These are phyloP conservation scores for Abrostola triplasia DNA, from an alignment of 2,888 invertebrate species.

Conservation along the genomic window DNA sequence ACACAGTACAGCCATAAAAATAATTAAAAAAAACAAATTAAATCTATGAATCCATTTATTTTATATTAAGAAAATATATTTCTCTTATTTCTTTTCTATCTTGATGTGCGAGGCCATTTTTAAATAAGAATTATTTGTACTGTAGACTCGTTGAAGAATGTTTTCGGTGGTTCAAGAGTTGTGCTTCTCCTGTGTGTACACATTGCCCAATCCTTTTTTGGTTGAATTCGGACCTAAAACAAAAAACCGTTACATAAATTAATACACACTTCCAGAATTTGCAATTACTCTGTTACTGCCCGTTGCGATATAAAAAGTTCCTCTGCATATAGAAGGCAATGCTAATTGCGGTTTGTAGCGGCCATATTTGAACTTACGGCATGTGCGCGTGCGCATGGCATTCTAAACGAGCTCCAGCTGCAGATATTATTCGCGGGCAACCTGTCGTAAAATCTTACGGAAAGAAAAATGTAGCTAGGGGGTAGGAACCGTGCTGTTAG, in stretches of 20 bases:
- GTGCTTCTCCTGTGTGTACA: slow-evolving; percentile 85
- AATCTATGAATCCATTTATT: slow-evolving; percentile 42
- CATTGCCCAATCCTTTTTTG: slow-evolving; percentile 81
- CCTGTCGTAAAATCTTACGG: slow-evolving; percentile 61
- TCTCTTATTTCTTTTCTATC: slow-evolving; percentile 46
- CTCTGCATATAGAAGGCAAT: slow-evolving; percentile 65
- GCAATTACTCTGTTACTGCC: slow-evolving; percentile 59
- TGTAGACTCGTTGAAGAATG: slow-evolving; percentile 54
- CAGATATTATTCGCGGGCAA: slow-evolving; percentile 66
- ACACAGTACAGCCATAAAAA: slow-evolving; percentile 26
- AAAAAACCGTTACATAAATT: slow-evolving; percentile 56
- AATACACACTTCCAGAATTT: slow-evolving; percentile 28
- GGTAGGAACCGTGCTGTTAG: not conserved
- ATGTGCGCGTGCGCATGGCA: slow-evolving; percentile 73
- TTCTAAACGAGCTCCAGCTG: slow-evolving; percentile 74
- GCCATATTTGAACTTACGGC: slow-evolving; percentile 81
- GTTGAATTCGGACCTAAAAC: slow-evolving; percentile 77
- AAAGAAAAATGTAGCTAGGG: slow-evolving; percentile 61
- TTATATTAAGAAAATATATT: slow-evolving; percentile 50
- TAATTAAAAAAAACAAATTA: slow-evolving; percentile 24
- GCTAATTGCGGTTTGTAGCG: slow-evolving; percentile 83
- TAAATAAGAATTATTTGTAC: slow-evolving; percentile 72
- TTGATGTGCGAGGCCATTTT: slow-evolving; percentile 76
- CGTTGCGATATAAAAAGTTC: slow-evolving; percentile 65
- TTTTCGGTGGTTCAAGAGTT: slow-evolving; percentile 60